phyloP scores from a whole-genome alignment of 2,113 vertebrate species.

The Ia io region DNA sequence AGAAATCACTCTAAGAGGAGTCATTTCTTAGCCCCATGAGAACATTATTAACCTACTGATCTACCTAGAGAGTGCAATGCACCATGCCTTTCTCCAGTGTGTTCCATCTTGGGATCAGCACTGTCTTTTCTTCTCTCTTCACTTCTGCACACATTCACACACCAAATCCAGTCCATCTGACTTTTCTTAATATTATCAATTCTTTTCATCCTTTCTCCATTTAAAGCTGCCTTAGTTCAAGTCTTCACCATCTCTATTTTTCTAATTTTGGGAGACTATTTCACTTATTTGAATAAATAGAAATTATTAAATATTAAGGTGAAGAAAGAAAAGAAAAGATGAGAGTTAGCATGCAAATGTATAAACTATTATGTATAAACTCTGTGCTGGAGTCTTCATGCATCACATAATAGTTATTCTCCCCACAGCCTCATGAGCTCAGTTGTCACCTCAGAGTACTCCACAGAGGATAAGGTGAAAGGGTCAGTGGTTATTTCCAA shows the following conservation, averaged over 20 bases:
- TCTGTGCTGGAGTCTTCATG: not conserved
- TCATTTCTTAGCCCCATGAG: not conserved
- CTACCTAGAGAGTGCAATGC: not conserved
- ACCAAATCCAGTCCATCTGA: not conserved
- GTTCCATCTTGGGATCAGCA: not conserved
- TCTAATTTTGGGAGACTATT: not conserved
- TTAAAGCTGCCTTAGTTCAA: not conserved
- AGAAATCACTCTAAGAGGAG: not conserved
- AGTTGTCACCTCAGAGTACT: not conserved
- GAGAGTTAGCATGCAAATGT: not conserved
- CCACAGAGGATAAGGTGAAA: not conserved
- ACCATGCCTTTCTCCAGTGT: fast-evolving
- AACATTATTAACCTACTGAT: not conserved
- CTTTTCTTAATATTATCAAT: not conserved
- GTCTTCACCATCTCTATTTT: not conserved
- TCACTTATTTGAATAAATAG: not conserved
- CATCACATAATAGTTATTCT: not conserved
- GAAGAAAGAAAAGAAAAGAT: not conserved
- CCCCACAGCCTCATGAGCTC: not conserved
- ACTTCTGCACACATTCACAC: no score
- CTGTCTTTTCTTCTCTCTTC: not conserved
- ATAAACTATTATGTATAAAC: not conserved
- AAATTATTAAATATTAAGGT: not conserved
- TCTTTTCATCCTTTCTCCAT: not conserved
- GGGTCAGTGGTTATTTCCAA: not conserved